Conservation (phyloP, 2,113 vertebrate species). For the Ceyx cyanopectus region DNA sequence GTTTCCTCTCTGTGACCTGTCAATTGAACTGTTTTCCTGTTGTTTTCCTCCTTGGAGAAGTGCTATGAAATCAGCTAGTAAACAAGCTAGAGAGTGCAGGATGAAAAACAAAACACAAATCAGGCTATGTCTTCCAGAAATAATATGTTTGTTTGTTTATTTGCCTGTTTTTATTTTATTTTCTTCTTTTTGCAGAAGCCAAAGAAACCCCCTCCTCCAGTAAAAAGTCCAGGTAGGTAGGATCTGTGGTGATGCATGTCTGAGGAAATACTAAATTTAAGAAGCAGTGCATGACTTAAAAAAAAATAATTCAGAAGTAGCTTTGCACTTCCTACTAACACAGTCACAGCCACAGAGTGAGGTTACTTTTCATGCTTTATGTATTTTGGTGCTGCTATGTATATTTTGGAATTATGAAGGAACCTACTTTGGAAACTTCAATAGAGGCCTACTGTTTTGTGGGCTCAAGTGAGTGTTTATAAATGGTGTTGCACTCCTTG, state of each 20-base stretch:
- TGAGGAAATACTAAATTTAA: not conserved
- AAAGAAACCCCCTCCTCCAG: slow-evolving; percentile 87
- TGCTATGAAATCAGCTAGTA: not conserved
- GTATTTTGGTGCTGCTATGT: not conserved
- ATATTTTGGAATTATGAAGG: not conserved
- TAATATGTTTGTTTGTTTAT: not conserved
- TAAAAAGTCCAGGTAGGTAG: slow-evolving; percentile 82
- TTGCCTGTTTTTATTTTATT: not conserved
- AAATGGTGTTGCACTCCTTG: not conserved
- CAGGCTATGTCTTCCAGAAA: not conserved
- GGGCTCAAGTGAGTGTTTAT: not conserved
- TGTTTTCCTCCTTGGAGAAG: not conserved
- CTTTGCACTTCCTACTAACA: not conserved
- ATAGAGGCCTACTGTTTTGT: not conserved
- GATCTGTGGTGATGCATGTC: not conserved
- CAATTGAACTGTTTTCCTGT: too few relatives aligned
- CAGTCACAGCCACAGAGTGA: not conserved
- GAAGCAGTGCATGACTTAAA: not conserved
- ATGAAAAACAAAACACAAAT: not conserved
- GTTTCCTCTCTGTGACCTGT: not conserved
- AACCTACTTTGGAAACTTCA: not conserved
- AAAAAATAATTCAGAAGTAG: not conserved
- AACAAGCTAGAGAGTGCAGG: not conserved
- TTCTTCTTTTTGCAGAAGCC: slow-evolving; percentile 81
- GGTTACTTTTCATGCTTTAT: not conserved